Base-by-base conservation (phyloP, 2,113 vertebrate genomes). In the Nannospalax galili region DNA sequence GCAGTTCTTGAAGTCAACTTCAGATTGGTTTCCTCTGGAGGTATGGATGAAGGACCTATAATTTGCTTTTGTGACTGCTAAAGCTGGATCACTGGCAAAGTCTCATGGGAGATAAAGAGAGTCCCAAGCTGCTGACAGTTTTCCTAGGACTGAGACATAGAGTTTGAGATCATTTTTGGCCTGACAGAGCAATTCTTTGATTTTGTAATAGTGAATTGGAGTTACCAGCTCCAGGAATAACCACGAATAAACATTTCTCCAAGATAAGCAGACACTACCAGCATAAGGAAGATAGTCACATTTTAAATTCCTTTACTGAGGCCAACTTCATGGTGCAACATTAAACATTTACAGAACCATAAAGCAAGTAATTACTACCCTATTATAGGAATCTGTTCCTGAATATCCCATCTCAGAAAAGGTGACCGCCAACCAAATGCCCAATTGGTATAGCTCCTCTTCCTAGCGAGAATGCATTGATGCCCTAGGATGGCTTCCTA, bases 1-100 rank as follows among this genome's bases (percentile, higher is more conserved):
- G 96, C 70, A 17, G 15, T 81, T 89, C 92, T 91, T 94, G 96
- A 97, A 95, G 97, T 90, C 92, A 87, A 78, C 96, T 24, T 84
- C 26, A 77, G 32, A 90, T 42, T 58, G 81, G 62, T 90, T 96
- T 88, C 86, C 95, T 75, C 84, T 87, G 84, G 65, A 95, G 95
- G 95, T 86, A 93, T 82, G 9, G 75, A 37, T 2, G 73, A 91
- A 96, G 96, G 95, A 58, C 67, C 82, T 97, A 3, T 48, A 37
- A 11, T 88, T 87, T 89, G 88, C n/a, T 74, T 88, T 52, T 26
- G n/a, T 60, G 92, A 58, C 48, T 72, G 67, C 52, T 82, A 32
- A 84, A 92, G 9, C 72, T 30, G 20, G 15, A 65, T 52, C 67
- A n/a, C n/a, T 30, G 45, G 78, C 52, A 64, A 84, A 92, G 10